phyloP scores from a whole-genome alignment of 2,888 invertebrate genomes.

The Rhingia campestris region DNA sequence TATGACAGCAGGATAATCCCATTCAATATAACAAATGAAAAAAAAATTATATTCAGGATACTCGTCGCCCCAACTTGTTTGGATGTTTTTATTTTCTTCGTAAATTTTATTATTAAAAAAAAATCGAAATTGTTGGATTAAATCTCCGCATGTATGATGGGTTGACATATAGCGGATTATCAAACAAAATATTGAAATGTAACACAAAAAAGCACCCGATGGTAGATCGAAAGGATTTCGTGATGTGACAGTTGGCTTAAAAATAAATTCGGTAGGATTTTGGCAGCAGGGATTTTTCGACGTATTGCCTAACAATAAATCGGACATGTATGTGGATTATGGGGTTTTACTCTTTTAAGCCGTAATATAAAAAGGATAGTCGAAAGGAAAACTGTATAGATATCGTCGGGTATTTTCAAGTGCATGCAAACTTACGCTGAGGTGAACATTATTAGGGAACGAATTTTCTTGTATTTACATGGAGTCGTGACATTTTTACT shows the following conservation, averaged over 20 bases:
- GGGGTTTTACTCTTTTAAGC: slow-evolving; percentile 5
- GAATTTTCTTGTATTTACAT: no score
- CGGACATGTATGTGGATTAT: slow-evolving; percentile 8
- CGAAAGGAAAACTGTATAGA: background rate
- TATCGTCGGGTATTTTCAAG: no score
- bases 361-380: background rate
- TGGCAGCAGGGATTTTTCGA: slow-evolving; percentile 9
- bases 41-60: background rate
- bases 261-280: background rate
- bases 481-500: no score
- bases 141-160: background rate
- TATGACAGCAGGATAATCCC: no score
- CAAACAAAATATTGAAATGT: slow-evolving; percentile 34
- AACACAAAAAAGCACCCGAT: background rate
- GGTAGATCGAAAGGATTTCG: background rate
- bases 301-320: slow-evolving; percentile 23
- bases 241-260: slow-evolving; percentile 3
- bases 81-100: background rate
- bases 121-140: background rate
- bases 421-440: no score
- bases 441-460: no score
- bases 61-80: background rate
- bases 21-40: no score
- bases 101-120: background rate
- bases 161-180: slow-evolving; percentile 43